Base-by-base conservation (phyloP, 2,113 vertebrate species). In the Dasyprocta punctata region DNA sequence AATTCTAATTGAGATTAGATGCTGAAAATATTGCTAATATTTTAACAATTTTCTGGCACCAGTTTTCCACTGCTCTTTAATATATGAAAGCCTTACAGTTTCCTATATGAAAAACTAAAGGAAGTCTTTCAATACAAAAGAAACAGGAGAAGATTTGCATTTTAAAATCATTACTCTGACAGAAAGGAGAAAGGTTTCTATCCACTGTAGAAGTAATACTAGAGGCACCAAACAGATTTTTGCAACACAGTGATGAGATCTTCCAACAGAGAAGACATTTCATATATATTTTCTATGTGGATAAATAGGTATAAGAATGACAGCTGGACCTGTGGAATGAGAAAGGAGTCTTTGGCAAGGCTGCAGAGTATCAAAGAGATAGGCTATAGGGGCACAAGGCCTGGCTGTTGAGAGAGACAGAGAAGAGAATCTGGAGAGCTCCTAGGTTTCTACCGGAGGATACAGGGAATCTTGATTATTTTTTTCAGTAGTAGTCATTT, bases 81-180 rank as follows among this genome's bases (percentile, higher is more conserved):
- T 80, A 65, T 49, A 2, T 93, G 60, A 91, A 47, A 89, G 30
- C n/a, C 30, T 36, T 12, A 7, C 56, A 26, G 30, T 85, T 56
- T 47, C 30, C 19, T 26, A 8, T 13, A 63, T 54, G 44, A 86
- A 73, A 83, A 92, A 7, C 3, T 47, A 65, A 73, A 54, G 26
- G 28, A 78, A 41, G 36, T n/a, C 80, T 87, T 91, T 91, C 52
- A 89, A 83, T 33, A 47, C 5, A n/a, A 44, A 90, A 96, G 19
- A 58, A 77, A 20, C 7, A 95, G 26, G 36, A 54, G 4, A 7
- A 63, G 30, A 86, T 86, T 73, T 86, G 30, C 8, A 73, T 63
- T 77, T 96, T 52, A 78, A 52, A 96, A 82, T 82, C 38, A 75
- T 86, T 54, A 26, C 7, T 81, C 69, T 92, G 86, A 26, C 0